A percentile compares a stretch with the other conserved stretches of the same genome.
These are phyloP conservation scores for Bombyx mandarina DNA, from an alignment of 1,140 invertebrate species.

Conservation along the genomic window DNA sequence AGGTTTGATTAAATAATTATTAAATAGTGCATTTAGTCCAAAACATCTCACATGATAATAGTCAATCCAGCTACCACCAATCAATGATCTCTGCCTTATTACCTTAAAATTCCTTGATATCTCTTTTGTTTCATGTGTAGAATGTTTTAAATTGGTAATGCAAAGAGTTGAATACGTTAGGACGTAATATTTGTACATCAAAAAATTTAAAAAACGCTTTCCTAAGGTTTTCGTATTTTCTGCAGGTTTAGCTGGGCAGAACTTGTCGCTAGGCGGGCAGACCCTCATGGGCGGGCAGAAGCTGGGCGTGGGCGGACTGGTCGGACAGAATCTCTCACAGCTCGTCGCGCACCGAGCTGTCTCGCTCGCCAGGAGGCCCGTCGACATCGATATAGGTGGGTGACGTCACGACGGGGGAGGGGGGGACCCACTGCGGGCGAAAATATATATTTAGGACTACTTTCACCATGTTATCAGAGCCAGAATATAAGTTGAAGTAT, in stretches of 20 bases:
- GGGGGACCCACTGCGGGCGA: too few relatives aligned
- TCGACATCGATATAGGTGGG: slow-evolving; percentile 43
- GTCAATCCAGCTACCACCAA: too few relatives aligned
- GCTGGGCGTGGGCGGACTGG: slow-evolving; percentile 26
- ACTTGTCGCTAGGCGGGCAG: slow-evolving; percentile 18
- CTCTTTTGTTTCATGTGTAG: too few relatives aligned
- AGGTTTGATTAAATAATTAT: too few relatives aligned
- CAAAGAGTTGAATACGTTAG: too few relatives aligned
- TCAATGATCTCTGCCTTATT: too few relatives aligned
- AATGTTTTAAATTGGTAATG: too few relatives aligned
- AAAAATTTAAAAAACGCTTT: not conserved
- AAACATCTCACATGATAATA: too few relatives aligned
- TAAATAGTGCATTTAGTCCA: too few relatives aligned
- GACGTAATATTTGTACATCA: not conserved
- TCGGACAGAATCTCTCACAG: slow-evolving; percentile 45
- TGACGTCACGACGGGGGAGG: not conserved
- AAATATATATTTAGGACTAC: not conserved
- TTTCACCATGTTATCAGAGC: not conserved
- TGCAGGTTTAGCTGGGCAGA: slow-evolving; percentile 44
- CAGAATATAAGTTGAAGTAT: too few relatives aligned
- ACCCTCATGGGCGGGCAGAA: slow-evolving; percentile 32
- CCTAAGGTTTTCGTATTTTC: too few relatives aligned
- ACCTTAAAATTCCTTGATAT: too few relatives aligned
- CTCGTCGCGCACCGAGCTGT: slow-evolving; percentile 46
- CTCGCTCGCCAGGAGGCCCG: slow-evolving; percentile 35